These are phyloP conservation scores for Macheiramphus alcinus DNA, from an alignment of 2,113 vertebrate species.

Conservation along the genomic window DNA sequence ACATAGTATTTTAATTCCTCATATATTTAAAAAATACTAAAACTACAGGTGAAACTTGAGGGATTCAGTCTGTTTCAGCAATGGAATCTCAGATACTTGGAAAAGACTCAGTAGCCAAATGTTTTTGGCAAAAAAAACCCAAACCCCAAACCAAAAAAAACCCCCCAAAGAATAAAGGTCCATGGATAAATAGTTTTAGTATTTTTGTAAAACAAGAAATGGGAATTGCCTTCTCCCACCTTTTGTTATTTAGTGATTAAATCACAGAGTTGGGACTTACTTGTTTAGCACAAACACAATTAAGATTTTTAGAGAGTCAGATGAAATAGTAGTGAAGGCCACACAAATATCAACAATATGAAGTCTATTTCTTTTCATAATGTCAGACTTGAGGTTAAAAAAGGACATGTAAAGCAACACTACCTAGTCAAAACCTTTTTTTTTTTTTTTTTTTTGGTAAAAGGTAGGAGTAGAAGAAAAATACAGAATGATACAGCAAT, in stretches of 20 bases:
- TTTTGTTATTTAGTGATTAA: neutral
- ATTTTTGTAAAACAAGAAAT: neutral
- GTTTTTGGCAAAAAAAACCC: rapidly evolving
- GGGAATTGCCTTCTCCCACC: rapidly evolving
- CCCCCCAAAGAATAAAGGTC: neutral
- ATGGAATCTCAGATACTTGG: neutral
- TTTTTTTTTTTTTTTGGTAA: neutral
- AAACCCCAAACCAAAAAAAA: too few species aligned
- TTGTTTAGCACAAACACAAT: neutral
- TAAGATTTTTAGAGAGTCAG: neutral
- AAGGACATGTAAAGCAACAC: rapidly evolving
- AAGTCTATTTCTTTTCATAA: neutral
- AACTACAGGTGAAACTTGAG: neutral
- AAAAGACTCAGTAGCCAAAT: neutral
- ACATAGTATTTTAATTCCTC: neutral
- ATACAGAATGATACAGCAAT: neutral
- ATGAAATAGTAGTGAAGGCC: neutral
- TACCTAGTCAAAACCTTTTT: neutral
- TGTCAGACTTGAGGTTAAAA: neutral
- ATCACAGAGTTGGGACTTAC: neutral
- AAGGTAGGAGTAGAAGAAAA: neutral
- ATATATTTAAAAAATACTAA: neutral
- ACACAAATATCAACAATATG: neutral
- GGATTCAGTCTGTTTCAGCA: neutral
- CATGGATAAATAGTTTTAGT: neutral